A percentile compares a stretch with the other conserved stretches of the same genome.
phyloP scores from a whole-genome alignment of 2,113 vertebrate species.

The Riparia riparia region DNA sequence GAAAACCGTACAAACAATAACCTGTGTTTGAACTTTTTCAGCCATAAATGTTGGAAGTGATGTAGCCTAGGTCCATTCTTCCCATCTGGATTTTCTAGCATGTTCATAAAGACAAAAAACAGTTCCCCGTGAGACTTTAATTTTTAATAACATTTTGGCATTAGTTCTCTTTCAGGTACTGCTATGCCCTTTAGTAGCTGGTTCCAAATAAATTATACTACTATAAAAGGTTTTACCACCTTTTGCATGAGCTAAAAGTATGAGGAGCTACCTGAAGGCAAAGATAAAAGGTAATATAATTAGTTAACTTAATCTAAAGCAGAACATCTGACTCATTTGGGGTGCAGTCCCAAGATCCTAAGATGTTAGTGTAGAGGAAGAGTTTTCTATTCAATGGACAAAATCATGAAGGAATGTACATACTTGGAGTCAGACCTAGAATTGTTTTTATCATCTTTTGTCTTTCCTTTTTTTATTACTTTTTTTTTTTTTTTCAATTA shows the following conservation, averaged over 20 bases:
- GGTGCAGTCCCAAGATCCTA: constrained; percentile 4
- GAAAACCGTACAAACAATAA: background rate
- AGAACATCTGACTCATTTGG: constrained; percentile 39
- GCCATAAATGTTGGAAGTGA: background rate
- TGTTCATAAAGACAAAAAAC: constrained; percentile 8
- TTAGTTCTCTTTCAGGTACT: constrained; percentile 32
- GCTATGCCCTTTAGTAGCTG: constrained; percentile 54
- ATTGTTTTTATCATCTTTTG: background rate
- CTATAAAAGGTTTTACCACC: constrained; percentile 47
- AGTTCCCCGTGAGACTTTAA: constrained; percentile 1
- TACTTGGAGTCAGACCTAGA: background rate
- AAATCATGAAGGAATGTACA: background rate
- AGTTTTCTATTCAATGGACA: background rate
- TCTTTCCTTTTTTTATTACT: background rate
- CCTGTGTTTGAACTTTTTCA: background rate
- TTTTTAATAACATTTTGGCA: constrained; percentile 59
- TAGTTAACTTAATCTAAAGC: constrained; percentile 50
- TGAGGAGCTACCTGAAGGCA: constrained; percentile 54
- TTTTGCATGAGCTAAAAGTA: constrained; percentile 7
- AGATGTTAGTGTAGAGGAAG: background rate
- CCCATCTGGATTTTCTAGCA: background rate
- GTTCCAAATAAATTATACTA: constrained; percentile 56
- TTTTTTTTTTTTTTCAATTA: background rate
- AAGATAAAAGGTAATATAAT: constrained; percentile 47
- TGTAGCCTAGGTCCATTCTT: background rate